Evolutionary conservation across 2,113 vertebrate species (phyloP).

Genomic region (Crocuta crocuta): DNA sequence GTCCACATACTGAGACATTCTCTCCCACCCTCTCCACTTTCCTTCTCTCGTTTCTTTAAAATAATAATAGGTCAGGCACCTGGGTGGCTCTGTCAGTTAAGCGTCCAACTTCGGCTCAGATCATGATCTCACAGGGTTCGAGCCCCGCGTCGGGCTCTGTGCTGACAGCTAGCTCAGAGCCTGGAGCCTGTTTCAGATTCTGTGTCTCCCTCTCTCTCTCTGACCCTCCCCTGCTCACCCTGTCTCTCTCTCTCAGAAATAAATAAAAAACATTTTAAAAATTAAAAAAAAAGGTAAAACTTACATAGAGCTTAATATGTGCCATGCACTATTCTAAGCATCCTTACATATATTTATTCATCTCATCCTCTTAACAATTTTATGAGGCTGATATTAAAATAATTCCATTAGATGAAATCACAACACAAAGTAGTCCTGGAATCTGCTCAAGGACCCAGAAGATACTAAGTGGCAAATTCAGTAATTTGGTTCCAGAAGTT

Average conservation of each 20-base stretch:
- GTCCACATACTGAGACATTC: background rate
- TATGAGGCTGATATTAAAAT: background rate
- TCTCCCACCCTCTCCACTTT: background rate
- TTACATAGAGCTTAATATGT: background rate
- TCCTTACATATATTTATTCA: constrained; percentile 31
- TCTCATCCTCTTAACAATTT: constrained; percentile 25
- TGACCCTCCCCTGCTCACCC: no score
- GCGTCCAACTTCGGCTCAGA: no score
- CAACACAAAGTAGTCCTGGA: constrained; percentile 16
- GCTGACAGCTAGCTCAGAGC: no score
- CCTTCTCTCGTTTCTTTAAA: constrained; percentile 19
- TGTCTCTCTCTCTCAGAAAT: no score
- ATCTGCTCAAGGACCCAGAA: constrained; percentile 23
- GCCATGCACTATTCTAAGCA: background rate
- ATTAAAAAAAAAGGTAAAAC: background rate
- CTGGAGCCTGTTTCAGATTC: no score
- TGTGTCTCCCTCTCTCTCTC: no score
- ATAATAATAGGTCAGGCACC: background rate
- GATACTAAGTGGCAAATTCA: background rate
- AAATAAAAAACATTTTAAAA: no score
- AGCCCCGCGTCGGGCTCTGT: no score
- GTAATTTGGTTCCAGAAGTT: background rate
- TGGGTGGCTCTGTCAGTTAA: no score
- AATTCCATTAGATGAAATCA: constrained; percentile 12
- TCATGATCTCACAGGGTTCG: no score